Conservation (phyloP, 2,888 invertebrate species). For the Acanthopleura granulata region DNA sequence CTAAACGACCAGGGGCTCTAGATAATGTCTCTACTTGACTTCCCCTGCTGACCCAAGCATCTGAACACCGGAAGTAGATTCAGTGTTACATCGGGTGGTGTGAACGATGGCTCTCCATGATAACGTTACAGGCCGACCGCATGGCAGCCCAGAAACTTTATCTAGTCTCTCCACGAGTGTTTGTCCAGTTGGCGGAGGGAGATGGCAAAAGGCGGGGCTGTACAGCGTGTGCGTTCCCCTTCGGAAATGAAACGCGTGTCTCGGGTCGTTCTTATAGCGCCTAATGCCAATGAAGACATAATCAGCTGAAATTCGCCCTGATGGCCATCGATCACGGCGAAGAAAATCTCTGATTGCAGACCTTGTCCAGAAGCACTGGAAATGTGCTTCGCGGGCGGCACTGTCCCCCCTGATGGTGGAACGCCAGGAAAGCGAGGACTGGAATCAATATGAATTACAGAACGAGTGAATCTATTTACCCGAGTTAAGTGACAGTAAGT, state of each 20-base stretch:
- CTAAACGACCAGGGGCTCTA: not conserved
- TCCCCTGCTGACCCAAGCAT: not conserved
- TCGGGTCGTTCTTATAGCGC: not conserved
- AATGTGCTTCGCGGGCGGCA: not conserved
- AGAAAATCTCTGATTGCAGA: not conserved
- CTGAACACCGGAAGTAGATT: no score
- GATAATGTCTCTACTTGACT: not conserved
- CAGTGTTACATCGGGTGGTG: no score
- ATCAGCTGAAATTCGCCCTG: not conserved
- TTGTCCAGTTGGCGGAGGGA: no score
- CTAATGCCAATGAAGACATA: constrained; percentile 7
- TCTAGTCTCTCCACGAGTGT: no score
- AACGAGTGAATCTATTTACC: constrained; percentile 1
- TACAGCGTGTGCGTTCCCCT: not conserved
- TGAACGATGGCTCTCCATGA: no score
- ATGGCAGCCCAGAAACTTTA: no score
- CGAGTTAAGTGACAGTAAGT: constrained; percentile 10
- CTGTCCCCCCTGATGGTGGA: not conserved
- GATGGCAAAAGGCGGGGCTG: not conserved
- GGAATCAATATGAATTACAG: not conserved
- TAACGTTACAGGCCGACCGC: no score
- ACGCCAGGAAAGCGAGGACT: not conserved
- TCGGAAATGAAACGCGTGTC: constrained; percentile 10
- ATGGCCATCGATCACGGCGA: constrained; percentile 1
- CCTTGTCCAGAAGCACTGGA: not conserved